Evolutionary conservation across 1,140 invertebrate genomes (phyloP), one percentile per base, ranked within the genome.

Genomic region (Brachionus manjavacas): DNA sequence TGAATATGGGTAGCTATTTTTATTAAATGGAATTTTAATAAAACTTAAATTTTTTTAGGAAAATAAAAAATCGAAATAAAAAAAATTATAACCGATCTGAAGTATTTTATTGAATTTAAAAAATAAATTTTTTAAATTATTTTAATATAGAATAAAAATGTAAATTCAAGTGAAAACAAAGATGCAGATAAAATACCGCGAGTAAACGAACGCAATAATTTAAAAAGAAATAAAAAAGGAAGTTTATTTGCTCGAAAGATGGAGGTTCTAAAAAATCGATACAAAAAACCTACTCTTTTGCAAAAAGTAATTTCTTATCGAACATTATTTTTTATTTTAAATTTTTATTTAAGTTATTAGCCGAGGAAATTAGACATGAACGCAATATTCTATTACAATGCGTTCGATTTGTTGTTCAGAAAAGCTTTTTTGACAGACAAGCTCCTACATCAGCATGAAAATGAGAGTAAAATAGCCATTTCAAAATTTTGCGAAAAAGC

Each of bases 371-470:
- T 23, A 85, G 87, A 66, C 86, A 88, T 41, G 89, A 90, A 85
- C 86, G 89, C 23, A 90, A 89, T 81, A 86, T 89, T 28, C 86
- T 90, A 31, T 83, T 90, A 1, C 89, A 90, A 84, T 89, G 89
- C 85, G 87, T 89, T 9, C 86, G 87, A 83, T 88, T 87, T 84
- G 87, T 89, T 60, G 87, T 89, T 8, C 86, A 87, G 43, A 87
- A 89, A n/a, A 87, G 87, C 16, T 89, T 88, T 84, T 88, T 89
- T 74, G 88, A 84, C 11, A 46, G 49, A n/a, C n/a, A 23, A 20
- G 20, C 20, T 20, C 52, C 0, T 20, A 60, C 1, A 4, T 46
- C 11, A 46, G 43, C 43, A 11, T 14, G 14, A n/a, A 46, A 46
- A 3, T n/a, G 43, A 46, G 31, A 35, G 7, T 6, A 35, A 35